A percentile compares a stretch with the other conserved stretches of the same genome.
Evolutionary conservation across 2,113 vertebrate species (phyloP).

Genomic region (Dromiciops gliroides): DNA sequence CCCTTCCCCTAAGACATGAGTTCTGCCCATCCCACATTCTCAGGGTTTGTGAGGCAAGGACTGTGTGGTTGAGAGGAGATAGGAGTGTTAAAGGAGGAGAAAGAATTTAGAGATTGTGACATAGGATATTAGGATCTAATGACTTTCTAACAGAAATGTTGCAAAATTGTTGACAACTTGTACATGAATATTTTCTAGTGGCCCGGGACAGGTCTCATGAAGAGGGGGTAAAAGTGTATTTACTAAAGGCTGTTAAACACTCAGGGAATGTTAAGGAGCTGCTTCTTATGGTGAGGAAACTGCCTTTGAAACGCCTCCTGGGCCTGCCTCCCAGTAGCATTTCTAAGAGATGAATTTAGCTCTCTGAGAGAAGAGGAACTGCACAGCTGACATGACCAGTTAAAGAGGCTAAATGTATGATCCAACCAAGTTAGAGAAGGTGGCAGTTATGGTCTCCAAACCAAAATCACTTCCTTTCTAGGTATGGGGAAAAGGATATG

Average conservation of each 20-base stretch:
- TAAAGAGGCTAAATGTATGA: slow-evolving; percentile 2
- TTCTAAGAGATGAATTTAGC: slow-evolving; percentile 56
- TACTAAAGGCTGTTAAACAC: slow-evolving; percentile 40
- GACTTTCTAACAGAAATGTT: slow-evolving; percentile 28
- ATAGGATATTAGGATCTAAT: background rate
- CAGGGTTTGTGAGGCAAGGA: background rate
- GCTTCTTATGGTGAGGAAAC: slow-evolving; percentile 24
- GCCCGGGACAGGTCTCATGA: slow-evolving; percentile 34
- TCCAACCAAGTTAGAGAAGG: background rate
- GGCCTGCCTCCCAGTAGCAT: slow-evolving; percentile 33
- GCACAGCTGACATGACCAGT: slow-evolving; percentile 50
- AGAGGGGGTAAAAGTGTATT: slow-evolving; percentile 44
- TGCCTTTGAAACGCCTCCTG: slow-evolving; percentile 51
- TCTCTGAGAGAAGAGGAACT: background rate
- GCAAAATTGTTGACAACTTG: slow-evolving; percentile 15
- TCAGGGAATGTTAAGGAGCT: slow-evolving; percentile 36
- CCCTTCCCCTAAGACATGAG: background rate
- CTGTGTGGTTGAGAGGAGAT: background rate
- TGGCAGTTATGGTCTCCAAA: slow-evolving; percentile 54
- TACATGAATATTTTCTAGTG: slow-evolving; percentile 5
- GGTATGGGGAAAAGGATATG: slow-evolving; percentile 5
- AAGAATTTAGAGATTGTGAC: background rate
- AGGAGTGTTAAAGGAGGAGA: background rate
- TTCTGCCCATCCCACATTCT: slow-evolving; percentile 40
- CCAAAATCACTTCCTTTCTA: slow-evolving; percentile 16